Base-by-base conservation (phyloP, 2,888 invertebrate genomes). In the Tachina fera region DNA sequence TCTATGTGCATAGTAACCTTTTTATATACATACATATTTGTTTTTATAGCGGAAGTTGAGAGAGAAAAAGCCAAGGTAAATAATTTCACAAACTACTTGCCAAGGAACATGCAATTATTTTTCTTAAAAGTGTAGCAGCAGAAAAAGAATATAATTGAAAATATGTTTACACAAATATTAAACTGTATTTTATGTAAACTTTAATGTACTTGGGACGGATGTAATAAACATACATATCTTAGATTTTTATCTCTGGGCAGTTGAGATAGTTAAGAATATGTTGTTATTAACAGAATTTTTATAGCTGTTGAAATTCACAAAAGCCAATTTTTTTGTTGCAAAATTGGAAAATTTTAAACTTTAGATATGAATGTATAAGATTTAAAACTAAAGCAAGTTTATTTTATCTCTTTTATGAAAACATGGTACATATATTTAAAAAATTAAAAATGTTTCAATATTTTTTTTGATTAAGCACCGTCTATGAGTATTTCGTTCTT, bases 11-110 rank as follows among this genome's bases (percentile, higher is more conserved):
- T 31, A 6, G 41, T 45, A 56, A 56, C 9, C n/a, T 60, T 70
- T 45, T 45, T 72, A 72, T 22, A 22, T 22, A 22, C n/a, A 22
- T 1, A 3, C 2, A 31, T 31, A 31, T 83, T 83, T 77, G 67
- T 67, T 83, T 83, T 72, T 72, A 41, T 14, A 67, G 14, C 77
- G 71, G 77, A 83, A 83, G 72, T 78, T 65, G 19, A 68, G 45
- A 61, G 5, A 31, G 31, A 31, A 31, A 78, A 71, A 65, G 31
- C 11, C 31, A 67, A 72, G 60, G 31, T 53, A 31, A 31, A 31
- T 6, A 67, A 67, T 78, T 78, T 83, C 47, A 61, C 47, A 78
- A 77, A 78, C 63, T 53, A 61, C 45, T 53, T 67, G 71, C 51
- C 5, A 56, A 5, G 19, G 65, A 72, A 68, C 72, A 72, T 83